Conservation (phyloP, 1,140 invertebrate species). For the Daktulosphaira vitifoliae region DNA sequence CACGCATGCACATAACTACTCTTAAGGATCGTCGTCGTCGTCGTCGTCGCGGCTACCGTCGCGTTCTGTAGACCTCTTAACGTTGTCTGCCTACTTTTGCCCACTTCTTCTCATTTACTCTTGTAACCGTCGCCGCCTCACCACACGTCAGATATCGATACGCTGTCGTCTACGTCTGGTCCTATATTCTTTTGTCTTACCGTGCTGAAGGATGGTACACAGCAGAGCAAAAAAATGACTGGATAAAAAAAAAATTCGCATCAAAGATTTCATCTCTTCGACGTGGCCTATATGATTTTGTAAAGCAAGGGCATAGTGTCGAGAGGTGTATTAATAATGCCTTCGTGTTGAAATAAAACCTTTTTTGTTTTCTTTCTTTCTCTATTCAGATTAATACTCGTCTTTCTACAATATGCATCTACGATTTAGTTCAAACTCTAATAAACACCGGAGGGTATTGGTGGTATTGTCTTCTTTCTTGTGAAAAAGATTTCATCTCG, state of each 20-base stretch:
- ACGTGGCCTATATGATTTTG: constrained; percentile 25
- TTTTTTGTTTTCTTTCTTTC: not conserved
- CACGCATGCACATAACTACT: constrained; percentile 13
- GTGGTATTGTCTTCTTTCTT: not conserved
- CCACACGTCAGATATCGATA: constrained; percentile 23
- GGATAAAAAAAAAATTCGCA: constrained; percentile 18
- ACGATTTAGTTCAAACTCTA: not conserved
- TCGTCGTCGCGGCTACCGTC: not conserved
- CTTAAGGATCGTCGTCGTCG: constrained; percentile 21
- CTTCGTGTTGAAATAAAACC: constrained; percentile 28
- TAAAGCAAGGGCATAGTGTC: not conserved
- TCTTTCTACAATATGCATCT: not conserved
- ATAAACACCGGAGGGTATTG: too few relatives aligned
- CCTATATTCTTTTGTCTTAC: constrained; percentile 24
- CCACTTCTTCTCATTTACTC: not conserved
- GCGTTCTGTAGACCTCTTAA: constrained; percentile 25
- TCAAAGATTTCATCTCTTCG: constrained; percentile 28
- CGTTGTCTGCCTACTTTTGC: constrained; percentile 29
- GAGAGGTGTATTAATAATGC: constrained; percentile 25
- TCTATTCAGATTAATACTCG: constrained; percentile 12
- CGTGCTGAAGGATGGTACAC: not conserved
- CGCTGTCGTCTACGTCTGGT: not conserved
- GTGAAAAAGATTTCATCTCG: too few relatives aligned
- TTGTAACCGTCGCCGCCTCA: not conserved
- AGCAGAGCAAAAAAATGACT: not conserved